Percentiles rank a stretch among this genome's conserved stretches.
Evolutionary conservation across 2,797 vertebrate genomes (phyloP).

Genomic region (Intellagama lesueurii): DNA sequence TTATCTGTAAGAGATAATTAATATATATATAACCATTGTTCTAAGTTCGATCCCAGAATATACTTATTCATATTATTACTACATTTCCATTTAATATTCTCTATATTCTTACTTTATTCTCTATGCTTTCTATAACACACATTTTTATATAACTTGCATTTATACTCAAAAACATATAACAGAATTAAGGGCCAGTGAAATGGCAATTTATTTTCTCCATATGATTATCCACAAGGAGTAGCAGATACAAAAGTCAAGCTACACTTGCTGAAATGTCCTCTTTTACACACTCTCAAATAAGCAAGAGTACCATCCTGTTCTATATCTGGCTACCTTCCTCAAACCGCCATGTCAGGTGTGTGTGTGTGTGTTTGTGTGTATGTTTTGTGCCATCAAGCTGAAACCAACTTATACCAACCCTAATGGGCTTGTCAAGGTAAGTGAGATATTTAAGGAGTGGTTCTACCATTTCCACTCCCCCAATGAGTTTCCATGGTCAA

Average conservation of each 20-base stretch:
- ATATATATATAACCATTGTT: neutral
- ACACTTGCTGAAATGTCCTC: neutral
- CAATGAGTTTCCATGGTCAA: too few relatives aligned
- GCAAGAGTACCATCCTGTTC: neutral
- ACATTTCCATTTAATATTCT: neutral
- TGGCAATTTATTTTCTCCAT: neutral
- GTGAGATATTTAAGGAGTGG: neutral
- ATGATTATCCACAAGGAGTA: neutral
- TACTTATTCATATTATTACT: neutral
- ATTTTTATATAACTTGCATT: too few relatives aligned
- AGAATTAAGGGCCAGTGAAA: neutral
- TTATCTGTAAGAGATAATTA: slow-evolving; percentile 50
- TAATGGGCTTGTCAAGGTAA: neutral
- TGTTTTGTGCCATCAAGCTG: too few relatives aligned
- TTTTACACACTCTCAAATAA: neutral
- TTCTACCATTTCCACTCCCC: too few relatives aligned
- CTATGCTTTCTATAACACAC: neutral
- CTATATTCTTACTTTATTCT: neutral
- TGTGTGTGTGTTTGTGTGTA: neutral
- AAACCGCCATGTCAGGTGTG: neutral
- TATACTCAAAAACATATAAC: too few relatives aligned
- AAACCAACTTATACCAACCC: too few relatives aligned
- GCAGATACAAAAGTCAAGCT: neutral
- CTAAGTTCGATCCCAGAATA: neutral
- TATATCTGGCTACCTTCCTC: neutral